Conservation (phyloP, 2,113 vertebrate genomes). For the Microcebus ravelobensis region DNA sequence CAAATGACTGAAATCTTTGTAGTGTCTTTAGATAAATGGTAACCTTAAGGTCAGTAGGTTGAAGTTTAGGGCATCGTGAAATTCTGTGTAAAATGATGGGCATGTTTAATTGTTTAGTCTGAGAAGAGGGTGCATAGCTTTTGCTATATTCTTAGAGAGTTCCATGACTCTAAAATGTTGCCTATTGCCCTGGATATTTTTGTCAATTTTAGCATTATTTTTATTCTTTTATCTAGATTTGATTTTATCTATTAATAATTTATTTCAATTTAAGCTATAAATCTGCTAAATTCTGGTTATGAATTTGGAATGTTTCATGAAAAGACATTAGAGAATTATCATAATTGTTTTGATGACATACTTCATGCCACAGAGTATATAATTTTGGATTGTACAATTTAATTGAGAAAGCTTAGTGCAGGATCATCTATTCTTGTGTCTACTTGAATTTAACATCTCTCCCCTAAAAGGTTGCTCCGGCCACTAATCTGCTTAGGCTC, state of each 20-base stretch:
- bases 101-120: not conserved
- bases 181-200: not conserved
- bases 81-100: not conserved
- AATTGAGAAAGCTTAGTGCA: not conserved
- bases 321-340: conserved; percentile 9
- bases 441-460: conserved; percentile 43
- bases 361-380: not conserved
- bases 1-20: conserved; percentile 14
- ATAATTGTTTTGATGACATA: conserved; percentile 29
- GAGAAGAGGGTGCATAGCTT: not conserved
- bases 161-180: not conserved
- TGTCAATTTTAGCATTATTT: conserved; percentile 35
- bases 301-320: conserved; percentile 9
- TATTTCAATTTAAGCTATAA: conserved; percentile 2
- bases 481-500: not conserved
- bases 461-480: not conserved
- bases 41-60: not conserved
- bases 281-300: not conserved
- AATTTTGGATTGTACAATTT: not conserved
- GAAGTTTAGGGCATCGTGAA: not conserved
- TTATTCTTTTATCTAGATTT: conserved; percentile 23
- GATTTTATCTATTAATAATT: not conserved
- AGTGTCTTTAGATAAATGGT: not conserved
- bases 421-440: not conserved
- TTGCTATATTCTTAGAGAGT: not conserved